Evolutionary conservation across 2,888 invertebrate species (phyloP), one percentile per base, ranked within the genome.

Genomic region (Polyploca ridens): DNA sequence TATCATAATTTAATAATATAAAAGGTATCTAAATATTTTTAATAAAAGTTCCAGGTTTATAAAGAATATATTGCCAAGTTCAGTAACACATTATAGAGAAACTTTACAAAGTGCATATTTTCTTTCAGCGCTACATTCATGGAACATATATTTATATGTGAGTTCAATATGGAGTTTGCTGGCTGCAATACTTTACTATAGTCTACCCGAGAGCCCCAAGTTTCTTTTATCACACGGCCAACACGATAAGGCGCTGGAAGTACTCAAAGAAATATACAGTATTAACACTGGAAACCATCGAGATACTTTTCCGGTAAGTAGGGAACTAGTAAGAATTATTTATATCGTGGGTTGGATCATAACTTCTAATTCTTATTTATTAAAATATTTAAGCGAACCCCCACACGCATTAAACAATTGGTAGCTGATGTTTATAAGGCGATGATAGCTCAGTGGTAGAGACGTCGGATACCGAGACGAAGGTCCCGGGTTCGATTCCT

Each of bases 131-230:
- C 63, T 88, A 7, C 85, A 85, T 38, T 78, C 86, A 0, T 90
- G 89, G 90, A 89, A 89, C 65, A 75, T 90, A 57, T 90, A 86
- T 65, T 69, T 89, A 4, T 85, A 84, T 60, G 75, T 82, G 0
- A 84, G 82, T 67, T 84, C 86, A 0, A 68, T 83, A 14, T 87
- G 86, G 76, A 84, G 88, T 74, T 71, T 89, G 0, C 58, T 85
- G 10, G 87, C 86, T 8, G 76, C 79, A 3, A 54, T 85, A 10
- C 71, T 84, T 54, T 89, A 84, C 60, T 83, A 79, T 57, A 78
- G 70, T 49, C 71, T 89, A 64, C 89, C 88, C 0, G 89, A 89
- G 64, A 89, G 88, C 66, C 89, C 89, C 0, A 89, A 88, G 69
- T 89, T 81, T 63, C 74, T 89, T 10, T 71, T 89, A 11, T 82